These are phyloP conservation scores for Pterobdella sp. DNA, from an alignment of 2,888 invertebrate genomes.

Conservation along the genomic window DNA sequence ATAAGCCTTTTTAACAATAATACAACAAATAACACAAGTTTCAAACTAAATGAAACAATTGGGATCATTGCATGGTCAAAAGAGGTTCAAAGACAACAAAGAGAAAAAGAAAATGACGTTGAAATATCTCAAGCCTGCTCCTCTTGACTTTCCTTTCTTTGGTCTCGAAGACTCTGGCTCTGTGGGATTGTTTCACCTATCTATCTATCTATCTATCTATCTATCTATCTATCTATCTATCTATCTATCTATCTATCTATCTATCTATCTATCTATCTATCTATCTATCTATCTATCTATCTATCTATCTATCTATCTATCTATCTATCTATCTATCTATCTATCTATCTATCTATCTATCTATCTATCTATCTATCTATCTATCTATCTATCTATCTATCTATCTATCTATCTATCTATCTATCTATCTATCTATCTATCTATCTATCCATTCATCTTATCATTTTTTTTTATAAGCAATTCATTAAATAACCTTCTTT, in stretches of 20 bases:
- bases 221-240: neutral
- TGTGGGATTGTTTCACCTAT: no score
- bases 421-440: neutral
- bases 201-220: no score
- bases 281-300: neutral
- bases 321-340: neutral
- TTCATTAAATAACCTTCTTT: conserved; percentile 30
- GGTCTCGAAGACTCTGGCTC: no score
- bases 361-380: neutral
- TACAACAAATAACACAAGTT: no score
- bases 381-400: neutral
- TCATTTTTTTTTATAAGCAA: neutral
- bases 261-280: neutral
- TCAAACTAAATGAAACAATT: no score
- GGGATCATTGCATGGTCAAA: no score
- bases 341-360: neutral
- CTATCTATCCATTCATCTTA: neutral
- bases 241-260: neutral
- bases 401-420: neutral
- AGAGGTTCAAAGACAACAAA: no score
- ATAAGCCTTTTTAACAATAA: no score
- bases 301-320: neutral
- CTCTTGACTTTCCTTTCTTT: no score
- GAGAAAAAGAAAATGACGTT: no score
- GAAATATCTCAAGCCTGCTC: no score